A percentile compares a stretch with the other conserved stretches of the same genome.
These are phyloP conservation scores for Luidia sarsii DNA, from an alignment of 53 echinoderm and acorn worm genomes.

Conservation along the genomic window DNA sequence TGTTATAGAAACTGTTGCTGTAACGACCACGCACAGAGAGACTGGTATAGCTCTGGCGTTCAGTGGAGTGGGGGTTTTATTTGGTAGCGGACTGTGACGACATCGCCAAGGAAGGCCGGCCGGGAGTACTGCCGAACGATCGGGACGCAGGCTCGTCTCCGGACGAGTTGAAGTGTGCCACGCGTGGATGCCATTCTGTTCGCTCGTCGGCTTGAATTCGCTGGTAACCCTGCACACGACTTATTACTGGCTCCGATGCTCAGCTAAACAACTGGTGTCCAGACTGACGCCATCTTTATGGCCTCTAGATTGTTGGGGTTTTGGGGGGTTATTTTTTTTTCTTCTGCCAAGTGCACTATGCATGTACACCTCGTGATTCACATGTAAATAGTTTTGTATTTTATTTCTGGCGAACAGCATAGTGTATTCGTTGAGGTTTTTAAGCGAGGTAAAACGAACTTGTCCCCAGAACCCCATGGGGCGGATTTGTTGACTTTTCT, in stretches of 20 bases:
- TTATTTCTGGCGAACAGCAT: slow-evolving; percentile 53
- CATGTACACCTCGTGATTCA: slow-evolving; percentile 1
- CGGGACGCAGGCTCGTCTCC: too few species aligned
- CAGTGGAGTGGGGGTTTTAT: too few species aligned
- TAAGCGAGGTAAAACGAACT: neutral
- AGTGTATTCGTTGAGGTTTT: slow-evolving; percentile 44
- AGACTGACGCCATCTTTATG: slow-evolving; percentile 10
- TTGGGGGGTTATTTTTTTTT: too few species aligned
- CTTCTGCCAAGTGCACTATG: too few species aligned
- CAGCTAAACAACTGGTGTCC: slow-evolving; percentile 14
- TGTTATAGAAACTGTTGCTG: too few species aligned
- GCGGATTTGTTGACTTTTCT: slow-evolving; percentile 7
- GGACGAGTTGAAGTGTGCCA: too few species aligned
- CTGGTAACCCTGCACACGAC: slow-evolving; percentile 16
- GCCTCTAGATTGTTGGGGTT: slow-evolving; percentile 1
- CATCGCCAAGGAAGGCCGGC: too few species aligned
- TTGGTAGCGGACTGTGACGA: too few species aligned
- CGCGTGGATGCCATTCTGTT: too few species aligned
- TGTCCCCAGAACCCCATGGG: slow-evolving; percentile 3
- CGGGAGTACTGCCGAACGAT: too few species aligned
- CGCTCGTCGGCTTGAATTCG: neutral
- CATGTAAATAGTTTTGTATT: slow-evolving; percentile 41
- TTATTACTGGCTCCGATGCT: neutral
- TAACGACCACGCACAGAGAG: too few species aligned
- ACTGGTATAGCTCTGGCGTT: too few species aligned